Evolutionary conservation across 2,888 invertebrate genomes (phyloP), one percentile per base, ranked within the genome.

Genomic region (Augiades crinisus): DNA sequence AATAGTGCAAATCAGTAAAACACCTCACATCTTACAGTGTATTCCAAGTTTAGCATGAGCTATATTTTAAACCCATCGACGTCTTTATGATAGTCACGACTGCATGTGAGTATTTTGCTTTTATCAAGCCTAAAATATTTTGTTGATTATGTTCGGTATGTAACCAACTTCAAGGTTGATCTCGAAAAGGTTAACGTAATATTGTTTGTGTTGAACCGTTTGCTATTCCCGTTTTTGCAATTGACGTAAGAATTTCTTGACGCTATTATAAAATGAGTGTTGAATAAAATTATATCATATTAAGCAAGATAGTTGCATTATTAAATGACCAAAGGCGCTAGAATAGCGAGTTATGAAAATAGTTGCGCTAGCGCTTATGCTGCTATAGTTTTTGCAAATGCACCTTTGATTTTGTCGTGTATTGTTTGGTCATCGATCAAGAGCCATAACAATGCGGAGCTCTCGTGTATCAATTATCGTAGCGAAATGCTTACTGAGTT

Each of bases 401-500:
- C 27, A 37, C 19, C 37, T 37, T 37, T 36, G 12, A 12, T 45
- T 34, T 17, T 1, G 3, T 10, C 16, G 2, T 47, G 47, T 56
- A 58, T 60, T 55, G 56, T 52, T 55, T 53, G 52, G 55, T 57
- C 50, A 65, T 67, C 62, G 59, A 72, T 65, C 64, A 67, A 62
- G 56, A 64, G 54, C 46, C 33, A 27, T 53, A n/a, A 69, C 63
- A 67, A 67, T 64, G 54, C 43, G 45, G 51, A n/a, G 57, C 55
- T 55, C 51, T 67, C 58, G 59, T 64, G 59, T 70, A 77, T 78
- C 78, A 76, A 78, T 81, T 72, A 71, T 61, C 67, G 65, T 70
- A 62, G 67, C 64, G 72, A 75, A 78, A 76, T 79, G 76, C 69
- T 78, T 68, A 64, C 68, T 38, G 63, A 65, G 69, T 88, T 88